Base-by-base conservation (phyloP, 1,140 invertebrate genomes). In the Chironomus striatipennis region DNA sequence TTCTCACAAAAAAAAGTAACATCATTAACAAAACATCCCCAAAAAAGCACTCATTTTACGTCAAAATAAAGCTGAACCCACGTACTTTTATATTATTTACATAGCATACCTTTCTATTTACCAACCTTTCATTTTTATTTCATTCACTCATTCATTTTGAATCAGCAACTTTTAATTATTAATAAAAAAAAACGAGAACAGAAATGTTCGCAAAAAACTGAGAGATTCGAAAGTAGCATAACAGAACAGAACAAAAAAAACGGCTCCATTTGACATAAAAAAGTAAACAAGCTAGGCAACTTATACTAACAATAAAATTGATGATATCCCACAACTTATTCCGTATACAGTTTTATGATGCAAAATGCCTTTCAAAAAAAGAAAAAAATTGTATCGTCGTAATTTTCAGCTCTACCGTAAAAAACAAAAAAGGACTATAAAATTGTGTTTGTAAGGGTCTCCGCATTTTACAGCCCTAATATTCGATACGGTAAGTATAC, bases 381-480 rank as follows among this genome's bases (percentile, higher is more conserved):
- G 5, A 1, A 34, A 57, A 57, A 57, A 57, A 57, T 15, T 57
- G 47, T 57, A 57, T 57, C 47, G 47, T 57, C 47, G 47, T 57
- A 57, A 57, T 57, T 57, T 57, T 57, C 12, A 57, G 47, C 47
- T 57, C n/a, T 12, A 57, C 47, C 47, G 47, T 57, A 57, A 57
- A 57, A 57, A 57, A n/a, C 8, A 57, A 10, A 34, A 34, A 34
- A 34, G 24, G 24, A 34, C n/a, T 10, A 57, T 57, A 57, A 57
- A 57, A 57, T 57, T 57, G 47, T 57, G 47, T 34, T n/a, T 57
- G 47, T 57, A 57, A 57, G 47, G 47, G 47, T 57, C 47, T 57
- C 12, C 47, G n/a, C n/a, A 57, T 57, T 57, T 57, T 57, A 57
- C 47, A 57, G 47, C 47, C 12, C 5, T 10, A 15, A 57, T 57